A percentile compares a stretch with the other conserved stretches of the same genome.
These are phyloP conservation scores for Lepus americanus DNA, from an alignment of 2,113 vertebrate species.

Conservation along the genomic window DNA sequence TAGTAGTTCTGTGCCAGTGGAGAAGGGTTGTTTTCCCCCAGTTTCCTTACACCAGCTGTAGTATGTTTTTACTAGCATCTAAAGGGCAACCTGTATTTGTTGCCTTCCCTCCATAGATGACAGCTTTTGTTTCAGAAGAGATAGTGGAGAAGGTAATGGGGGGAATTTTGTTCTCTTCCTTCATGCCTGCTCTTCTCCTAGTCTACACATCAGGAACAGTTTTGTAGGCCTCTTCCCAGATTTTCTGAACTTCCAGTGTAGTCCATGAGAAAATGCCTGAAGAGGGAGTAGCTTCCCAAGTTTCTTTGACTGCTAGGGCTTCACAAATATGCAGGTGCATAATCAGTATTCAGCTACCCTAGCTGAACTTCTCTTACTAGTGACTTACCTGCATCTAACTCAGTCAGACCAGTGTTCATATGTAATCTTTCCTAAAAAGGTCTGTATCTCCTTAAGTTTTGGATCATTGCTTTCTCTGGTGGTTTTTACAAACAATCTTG, in stretches of 20 bases:
- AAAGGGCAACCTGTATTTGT: not conserved
- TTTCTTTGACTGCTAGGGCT: not conserved
- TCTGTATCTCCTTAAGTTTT: not conserved
- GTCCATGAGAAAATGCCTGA: not conserved
- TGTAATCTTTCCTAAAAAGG: not conserved
- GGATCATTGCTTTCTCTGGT: not conserved
- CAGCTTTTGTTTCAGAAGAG: not conserved
- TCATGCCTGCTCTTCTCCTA: not conserved
- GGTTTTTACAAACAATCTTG: not conserved
- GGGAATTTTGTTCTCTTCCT: not conserved
- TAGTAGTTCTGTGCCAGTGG: not conserved
- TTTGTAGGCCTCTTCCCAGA: not conserved
- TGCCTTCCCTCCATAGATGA: not conserved
- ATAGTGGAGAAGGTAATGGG: not conserved
- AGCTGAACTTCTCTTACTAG: not conserved
- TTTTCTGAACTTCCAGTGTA: not conserved
- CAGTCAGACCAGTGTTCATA: not conserved
- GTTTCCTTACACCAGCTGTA: not conserved
- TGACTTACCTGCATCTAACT: not conserved
- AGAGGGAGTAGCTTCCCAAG: not conserved
- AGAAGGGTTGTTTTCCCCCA: no score
- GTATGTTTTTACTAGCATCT: not conserved
- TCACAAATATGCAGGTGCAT: not conserved
- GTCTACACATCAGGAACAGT: not conserved
- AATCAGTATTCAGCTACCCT: not conserved